phyloP scores from a whole-genome alignment of 2,888 invertebrate species.

The Gnatocerus cornutus region DNA sequence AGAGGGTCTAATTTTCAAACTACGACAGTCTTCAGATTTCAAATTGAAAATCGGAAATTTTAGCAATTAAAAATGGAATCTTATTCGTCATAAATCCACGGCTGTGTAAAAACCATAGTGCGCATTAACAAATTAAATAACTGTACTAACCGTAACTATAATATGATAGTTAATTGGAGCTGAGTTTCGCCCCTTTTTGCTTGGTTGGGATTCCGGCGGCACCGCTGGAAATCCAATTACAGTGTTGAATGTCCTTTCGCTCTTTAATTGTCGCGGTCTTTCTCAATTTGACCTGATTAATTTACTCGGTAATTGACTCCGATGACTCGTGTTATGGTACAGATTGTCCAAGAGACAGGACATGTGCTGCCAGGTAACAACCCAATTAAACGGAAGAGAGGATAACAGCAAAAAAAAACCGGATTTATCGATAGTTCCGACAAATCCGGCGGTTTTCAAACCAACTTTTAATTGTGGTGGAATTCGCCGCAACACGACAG shows the following conservation, averaged over 20 bases:
- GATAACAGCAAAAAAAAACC: constrained; percentile 8
- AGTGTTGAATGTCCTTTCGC: constrained; percentile 11
- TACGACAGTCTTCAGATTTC: no score
- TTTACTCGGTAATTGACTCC: constrained; percentile 20
- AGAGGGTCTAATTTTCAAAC: no score
- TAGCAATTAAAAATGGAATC: no score
- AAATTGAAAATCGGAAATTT: no score
- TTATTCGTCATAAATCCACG: no score
- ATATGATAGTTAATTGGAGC: no score
- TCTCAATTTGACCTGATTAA: constrained; percentile 26
- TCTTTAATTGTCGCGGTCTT: constrained; percentile 17
- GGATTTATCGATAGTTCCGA: constrained; percentile 8
- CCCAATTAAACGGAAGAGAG: constrained; percentile 6
- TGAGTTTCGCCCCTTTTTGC: no score
- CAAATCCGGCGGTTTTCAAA: neutral
- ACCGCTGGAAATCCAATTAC: constrained; percentile 12
- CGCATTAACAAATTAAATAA: no score
- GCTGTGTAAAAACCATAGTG: no score
- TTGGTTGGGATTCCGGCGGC: neutral
- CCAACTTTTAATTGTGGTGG: constrained; percentile 4
- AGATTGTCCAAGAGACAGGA: constrained; percentile 3
- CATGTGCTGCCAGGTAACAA: constrained; percentile 13
- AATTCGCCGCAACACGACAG: neutral
- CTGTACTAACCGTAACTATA: no score
- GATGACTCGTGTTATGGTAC: constrained; percentile 6